Conservation (phyloP, 2,113 vertebrate species). For the Cinclus cinclus region DNA sequence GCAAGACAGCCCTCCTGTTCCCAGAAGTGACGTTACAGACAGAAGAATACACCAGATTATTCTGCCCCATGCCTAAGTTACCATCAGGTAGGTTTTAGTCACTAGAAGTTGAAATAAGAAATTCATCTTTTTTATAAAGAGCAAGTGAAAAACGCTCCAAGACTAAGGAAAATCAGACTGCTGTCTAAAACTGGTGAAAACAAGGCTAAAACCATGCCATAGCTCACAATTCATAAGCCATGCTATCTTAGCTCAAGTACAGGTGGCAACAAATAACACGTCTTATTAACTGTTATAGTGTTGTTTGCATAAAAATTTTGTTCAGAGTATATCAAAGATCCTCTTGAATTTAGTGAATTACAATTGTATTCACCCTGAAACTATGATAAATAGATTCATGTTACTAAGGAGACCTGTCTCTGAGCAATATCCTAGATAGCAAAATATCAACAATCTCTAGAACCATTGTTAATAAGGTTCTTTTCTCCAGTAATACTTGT, state of each 20-base stretch:
- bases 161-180: not conserved
- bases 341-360: not conserved
- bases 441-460: not conserved
- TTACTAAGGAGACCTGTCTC: slow-evolving; percentile 5
- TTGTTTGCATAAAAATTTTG: not conserved
- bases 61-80: not conserved
- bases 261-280: not conserved
- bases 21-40: not conserved
- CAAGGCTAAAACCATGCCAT: not conserved
- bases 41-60: not conserved
- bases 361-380: not conserved
- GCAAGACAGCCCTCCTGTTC: not conserved
- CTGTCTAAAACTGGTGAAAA: not conserved
- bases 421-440: not conserved
- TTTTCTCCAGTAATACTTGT: not conserved
- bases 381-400: not conserved
- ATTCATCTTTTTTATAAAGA: not conserved
- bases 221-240: not conserved
- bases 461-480: not conserved
- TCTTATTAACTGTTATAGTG: not conserved
- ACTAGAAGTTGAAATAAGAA: not conserved
- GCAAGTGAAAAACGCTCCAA: not conserved
- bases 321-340: not conserved
- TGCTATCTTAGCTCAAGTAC: not conserved
- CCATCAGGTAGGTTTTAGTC: not conserved